Evolutionary conservation across 2,888 invertebrate genomes (phyloP).

Genomic region (Heliconius erato): DNA sequence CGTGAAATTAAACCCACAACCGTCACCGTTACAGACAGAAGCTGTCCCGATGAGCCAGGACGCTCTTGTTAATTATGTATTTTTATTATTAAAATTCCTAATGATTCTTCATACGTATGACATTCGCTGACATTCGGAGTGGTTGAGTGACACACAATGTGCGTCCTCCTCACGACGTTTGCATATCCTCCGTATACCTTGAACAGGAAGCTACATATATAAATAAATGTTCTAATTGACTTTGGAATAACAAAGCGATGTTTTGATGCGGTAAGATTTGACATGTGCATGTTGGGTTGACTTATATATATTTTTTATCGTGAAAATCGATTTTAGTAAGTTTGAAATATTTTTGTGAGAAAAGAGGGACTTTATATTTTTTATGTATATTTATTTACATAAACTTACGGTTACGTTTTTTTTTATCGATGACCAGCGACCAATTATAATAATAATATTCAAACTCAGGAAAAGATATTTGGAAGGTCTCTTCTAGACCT

Average conservation of each 20-base stretch:
- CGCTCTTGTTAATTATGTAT: neutral
- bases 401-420: too few species aligned
- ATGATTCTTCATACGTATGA: slow-evolving; percentile 1
- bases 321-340: neutral
- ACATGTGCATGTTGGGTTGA: neutral
- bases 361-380: neutral
- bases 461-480: too few species aligned
- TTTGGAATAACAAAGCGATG: slow-evolving; percentile 45
- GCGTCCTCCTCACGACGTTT: slow-evolving; percentile 23
- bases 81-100: slow-evolving; percentile 23
- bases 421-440: too few species aligned
- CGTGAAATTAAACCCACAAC: neutral
- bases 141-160: slow-evolving; percentile 19
- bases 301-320: neutral
- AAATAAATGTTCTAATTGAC: slow-evolving; percentile 49
- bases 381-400: too few species aligned
- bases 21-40: neutral
- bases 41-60: neutral
- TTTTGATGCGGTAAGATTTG: slow-evolving; percentile 16
- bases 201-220: slow-evolving; percentile 37
- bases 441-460: too few species aligned
- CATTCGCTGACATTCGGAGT: slow-evolving; percentile 17
- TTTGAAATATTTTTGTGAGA: neutral
- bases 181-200: slow-evolving; percentile 29
- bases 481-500: too few species aligned